Base-by-base conservation (phyloP, 1,140 invertebrate genomes). In the Temnothorax longispinosus region DNA sequence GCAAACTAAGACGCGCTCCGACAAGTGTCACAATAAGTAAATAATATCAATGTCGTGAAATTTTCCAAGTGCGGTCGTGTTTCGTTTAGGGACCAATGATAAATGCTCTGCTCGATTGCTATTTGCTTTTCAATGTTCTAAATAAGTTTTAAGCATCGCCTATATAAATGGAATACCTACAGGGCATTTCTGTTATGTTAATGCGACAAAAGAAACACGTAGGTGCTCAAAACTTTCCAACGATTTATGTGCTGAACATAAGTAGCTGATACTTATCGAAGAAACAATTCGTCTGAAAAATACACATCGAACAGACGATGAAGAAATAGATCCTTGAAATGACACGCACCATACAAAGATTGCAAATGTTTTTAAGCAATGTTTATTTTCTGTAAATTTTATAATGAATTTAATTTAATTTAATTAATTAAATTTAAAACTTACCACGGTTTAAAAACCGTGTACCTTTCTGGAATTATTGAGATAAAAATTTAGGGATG, bases 1-100 rank as follows among this genome's bases (percentile, higher is more conserved):
- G 4, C 27, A 15, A 41, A 44, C 21, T 6, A n/a, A 18, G 6
- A 71, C 8, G 7, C 8, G 21, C 18, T 18, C 0, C 8, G 6
- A 50, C 62, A 52, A 69, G n/a, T 72, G 78, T 82, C 65, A 82
- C 67, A 85, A 85, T 75, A 75, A 62, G 10, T 35, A 64, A 65
- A 78, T 78, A 78, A 78, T 21, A 35, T 35, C 41, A 8, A 60
- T 50, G 27, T 65, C 6, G 21, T 13, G 3, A 27, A 65, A 35
- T 64, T 47, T 78, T n/a, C 5, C 4, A 35, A 78, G 1, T n/a
- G 27, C 18, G 38, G 15, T 47, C 21, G n/a, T 18, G 2, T 21
- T 38, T 52, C n/a, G 6, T 11, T 62, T 27, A 1, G 3, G 3
- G 21, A 27, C 56, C 18, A 62, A 13, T 3, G 11, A 15, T 44